Conservation (phyloP, 2,797 vertebrate genomes). For the Falco naumanni region DNA sequence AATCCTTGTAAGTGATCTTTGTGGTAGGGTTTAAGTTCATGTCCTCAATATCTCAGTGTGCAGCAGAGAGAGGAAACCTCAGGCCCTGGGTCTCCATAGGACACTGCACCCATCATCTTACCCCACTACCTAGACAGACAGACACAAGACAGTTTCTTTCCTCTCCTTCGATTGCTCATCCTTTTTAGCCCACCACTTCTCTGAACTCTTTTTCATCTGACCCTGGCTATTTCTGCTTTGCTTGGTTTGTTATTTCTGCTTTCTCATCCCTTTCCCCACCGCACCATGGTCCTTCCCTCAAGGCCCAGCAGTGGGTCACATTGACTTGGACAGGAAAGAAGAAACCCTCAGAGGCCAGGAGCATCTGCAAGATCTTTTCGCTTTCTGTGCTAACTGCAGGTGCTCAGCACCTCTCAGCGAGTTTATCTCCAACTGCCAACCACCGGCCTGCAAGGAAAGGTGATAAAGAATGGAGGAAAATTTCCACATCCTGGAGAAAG, state of each 20-base stretch:
- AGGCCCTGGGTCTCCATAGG: accelerated
- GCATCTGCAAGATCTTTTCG: background rate
- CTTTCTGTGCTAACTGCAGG: background rate
- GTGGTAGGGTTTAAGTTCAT: background rate
- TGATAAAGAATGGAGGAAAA: background rate
- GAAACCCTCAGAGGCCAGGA: background rate
- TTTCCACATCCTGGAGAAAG: background rate
- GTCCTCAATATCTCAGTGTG: accelerated
- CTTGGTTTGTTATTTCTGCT: background rate
- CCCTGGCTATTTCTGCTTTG: background rate
- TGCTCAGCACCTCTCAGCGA: background rate
- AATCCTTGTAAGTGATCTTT: background rate
- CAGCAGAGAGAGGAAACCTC: background rate
- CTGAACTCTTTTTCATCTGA: background rate
- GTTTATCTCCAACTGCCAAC: background rate
- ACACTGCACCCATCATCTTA: background rate
- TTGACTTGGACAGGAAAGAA: background rate
- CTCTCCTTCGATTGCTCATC: background rate
- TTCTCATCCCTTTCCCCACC: background rate
- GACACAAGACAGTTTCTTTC: background rate
- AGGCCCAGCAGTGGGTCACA: background rate
- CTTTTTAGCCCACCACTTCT: background rate
- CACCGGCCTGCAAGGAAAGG: background rate
- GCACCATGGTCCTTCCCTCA: background rate
- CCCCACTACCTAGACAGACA: background rate